Evolutionary conservation across 2,113 vertebrate species (phyloP).

Genomic region (Clupea harengus): DNA sequence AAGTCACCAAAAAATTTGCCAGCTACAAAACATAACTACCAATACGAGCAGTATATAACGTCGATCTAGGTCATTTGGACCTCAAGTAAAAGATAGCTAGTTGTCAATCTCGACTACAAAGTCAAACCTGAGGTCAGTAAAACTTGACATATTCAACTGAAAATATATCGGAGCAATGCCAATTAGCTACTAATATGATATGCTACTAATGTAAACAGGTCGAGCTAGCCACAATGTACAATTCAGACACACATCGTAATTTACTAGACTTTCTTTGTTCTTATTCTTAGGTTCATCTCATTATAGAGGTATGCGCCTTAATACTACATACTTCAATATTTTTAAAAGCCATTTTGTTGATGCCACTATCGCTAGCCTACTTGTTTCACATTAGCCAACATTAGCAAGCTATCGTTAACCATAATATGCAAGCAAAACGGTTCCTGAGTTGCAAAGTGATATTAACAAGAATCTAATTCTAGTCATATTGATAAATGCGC

Average conservation of each 20-base stretch:
- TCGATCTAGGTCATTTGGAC: not conserved
- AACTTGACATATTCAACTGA: not conserved
- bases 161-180: not conserved
- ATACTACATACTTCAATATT: not conserved
- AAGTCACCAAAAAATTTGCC: not conserved
- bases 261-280: not conserved
- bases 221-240: not conserved
- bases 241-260: not conserved
- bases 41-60: not conserved
- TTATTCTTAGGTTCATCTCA: not conserved
- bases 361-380: not conserved
- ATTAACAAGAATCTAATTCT: not conserved
- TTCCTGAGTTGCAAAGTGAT: not conserved
- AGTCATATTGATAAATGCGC: not conserved
- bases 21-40: not conserved
- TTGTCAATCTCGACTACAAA: not conserved
- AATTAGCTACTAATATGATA: not conserved
- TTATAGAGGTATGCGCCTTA: not conserved
- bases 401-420: not conserved
- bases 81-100: not conserved
- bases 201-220: not conserved
- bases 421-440: conserved; percentile 8
- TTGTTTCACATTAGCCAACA: not conserved
- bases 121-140: not conserved
- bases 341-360: not conserved